These are phyloP conservation scores for Ptilodon capucinus DNA, from an alignment of 2,888 invertebrate genomes.

Conservation along the genomic window DNA sequence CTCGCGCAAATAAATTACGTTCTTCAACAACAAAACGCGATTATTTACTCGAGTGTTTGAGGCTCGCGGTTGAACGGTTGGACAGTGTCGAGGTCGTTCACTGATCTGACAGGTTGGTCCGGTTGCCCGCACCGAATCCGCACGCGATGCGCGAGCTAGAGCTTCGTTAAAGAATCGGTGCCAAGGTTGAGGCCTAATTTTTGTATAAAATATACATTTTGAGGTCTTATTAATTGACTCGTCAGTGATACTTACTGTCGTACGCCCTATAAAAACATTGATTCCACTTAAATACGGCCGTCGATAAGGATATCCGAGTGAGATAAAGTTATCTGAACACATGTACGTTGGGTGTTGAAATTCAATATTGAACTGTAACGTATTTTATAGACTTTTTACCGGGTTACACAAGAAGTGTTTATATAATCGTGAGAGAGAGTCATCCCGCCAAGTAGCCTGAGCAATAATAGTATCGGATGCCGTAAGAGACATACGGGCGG, in stretches of 20 bases:
- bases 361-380: slow-evolving; percentile 28
- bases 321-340: slow-evolving; percentile 58
- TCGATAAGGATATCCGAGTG: slow-evolving; percentile 56
- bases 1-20: slow-evolving; percentile 19
- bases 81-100: slow-evolving; percentile 74
- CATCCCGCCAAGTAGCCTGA: slow-evolving; percentile 30
- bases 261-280: slow-evolving; percentile 45
- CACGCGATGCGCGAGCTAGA: slow-evolving; percentile 43
- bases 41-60: slow-evolving; percentile 51
- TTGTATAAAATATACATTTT: slow-evolving; percentile 22
- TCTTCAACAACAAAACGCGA: slow-evolving; percentile 39
- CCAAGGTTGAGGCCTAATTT: slow-evolving; percentile 53
- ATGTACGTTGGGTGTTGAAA: slow-evolving; percentile 38
- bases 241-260: slow-evolving; percentile 41
- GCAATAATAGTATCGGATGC: slow-evolving; percentile 25
- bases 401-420: slow-evolving; percentile 26
- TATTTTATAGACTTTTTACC: slow-evolving; percentile 37
- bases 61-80: slow-evolving; percentile 46
- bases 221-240: slow-evolving; percentile 30
- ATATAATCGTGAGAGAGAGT: slow-evolving; percentile 40
- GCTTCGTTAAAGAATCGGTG: slow-evolving; percentile 47
- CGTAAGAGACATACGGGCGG: slow-evolving; percentile 30
- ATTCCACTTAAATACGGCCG: slow-evolving; percentile 47
- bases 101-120: slow-evolving; percentile 71
- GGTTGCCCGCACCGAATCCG: slow-evolving; percentile 38